Evolutionary conservation across 2,888 invertebrate genomes (phyloP), one percentile per base, ranked within the genome.

Genomic region (Orthosia gracilis): DNA sequence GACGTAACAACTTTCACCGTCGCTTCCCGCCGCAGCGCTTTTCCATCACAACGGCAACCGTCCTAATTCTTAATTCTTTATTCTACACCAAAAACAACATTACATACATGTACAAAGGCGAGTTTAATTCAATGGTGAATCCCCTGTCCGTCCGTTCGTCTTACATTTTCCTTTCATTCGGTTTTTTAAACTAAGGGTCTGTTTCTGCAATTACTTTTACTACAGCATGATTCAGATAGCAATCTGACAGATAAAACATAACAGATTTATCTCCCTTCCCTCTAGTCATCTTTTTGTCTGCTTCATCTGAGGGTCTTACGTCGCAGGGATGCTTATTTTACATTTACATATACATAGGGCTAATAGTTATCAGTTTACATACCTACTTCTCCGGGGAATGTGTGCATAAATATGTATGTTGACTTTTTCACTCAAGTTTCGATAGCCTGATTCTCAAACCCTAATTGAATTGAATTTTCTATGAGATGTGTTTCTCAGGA

Each of bases 391-490:
- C 54, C 18, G 17, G 4, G 52, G 50, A 52, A 63, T 18, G n/a
- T 31, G 18, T 52, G 40, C 50, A 23, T 45, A 59, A 54, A 70
- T 69, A 52, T 52, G 17, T 31, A 79, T 52, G 55, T 62, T 9
- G 4, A 21, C 15, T 66, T 77, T 57, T 54, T 54, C 74, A 50
- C 57, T 52, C 45, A 73, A 18, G 31, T 15, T 62, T 49, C 47
- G 31, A 73, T 58, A 58, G 11, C 31, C n/a, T 65, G 55, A 57
- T 74, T 40, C 17, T 58, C 26, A 65, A 80, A 52, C 73, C 73
- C 3, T 66, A 66, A 77, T 80, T 80, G 55, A 73, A 80, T 26
- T 66, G 57, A 80, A 80, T 73, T 77, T 66, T 80, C 62, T 49
- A 77, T 73, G 74, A 80, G 74, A 73, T 40, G 49, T 71, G 52